Percentiles rank a stretch among this genome's conserved stretches.
Conservation (phyloP, 1,140 invertebrate species). For the Archivesica marissinica region DNA sequence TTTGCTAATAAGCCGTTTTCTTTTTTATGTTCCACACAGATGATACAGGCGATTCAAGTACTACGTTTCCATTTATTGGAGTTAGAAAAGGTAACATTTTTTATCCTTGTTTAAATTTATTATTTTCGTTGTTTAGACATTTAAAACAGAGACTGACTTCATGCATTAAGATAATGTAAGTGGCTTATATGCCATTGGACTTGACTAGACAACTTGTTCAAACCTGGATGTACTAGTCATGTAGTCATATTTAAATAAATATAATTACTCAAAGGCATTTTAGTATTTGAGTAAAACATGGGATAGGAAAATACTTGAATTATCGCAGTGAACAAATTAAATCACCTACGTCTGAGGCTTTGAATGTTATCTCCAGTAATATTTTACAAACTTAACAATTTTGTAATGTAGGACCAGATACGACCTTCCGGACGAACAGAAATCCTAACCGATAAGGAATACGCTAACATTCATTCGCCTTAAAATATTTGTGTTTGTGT, state of each 20-base stretch:
- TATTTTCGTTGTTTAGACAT: no score
- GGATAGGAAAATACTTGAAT: slow-evolving; percentile 12
- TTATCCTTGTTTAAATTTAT: not conserved
- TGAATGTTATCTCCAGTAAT: slow-evolving; percentile 54
- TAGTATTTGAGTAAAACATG: not conserved
- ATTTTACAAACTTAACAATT: slow-evolving; percentile 60
- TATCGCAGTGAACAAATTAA: slow-evolving; percentile 40
- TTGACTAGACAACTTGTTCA: no score
- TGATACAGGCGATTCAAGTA: slow-evolving; percentile 99
- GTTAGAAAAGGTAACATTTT: slow-evolving; percentile 98
- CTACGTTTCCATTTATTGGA: slow-evolving; percentile 99
- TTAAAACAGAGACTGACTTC: no score
- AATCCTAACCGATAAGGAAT: slow-evolving; percentile 58
- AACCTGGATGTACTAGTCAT: no score
- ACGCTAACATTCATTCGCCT: slow-evolving; percentile 62
- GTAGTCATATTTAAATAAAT: not conserved
- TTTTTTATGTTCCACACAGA: slow-evolving; percentile 90
- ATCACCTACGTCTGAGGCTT: slow-evolving; percentile 46
- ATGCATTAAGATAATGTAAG: no score
- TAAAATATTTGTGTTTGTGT: slow-evolving; percentile 60
- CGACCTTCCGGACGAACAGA: slow-evolving; percentile 44
- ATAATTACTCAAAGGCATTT: slow-evolving; percentile 14
- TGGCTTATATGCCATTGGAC: no score
- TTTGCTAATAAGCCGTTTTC: not conserved
- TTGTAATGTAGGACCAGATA: slow-evolving; percentile 53